Base-by-base conservation (phyloP, 2,113 vertebrate genomes). In the Talpa occidentalis region DNA sequence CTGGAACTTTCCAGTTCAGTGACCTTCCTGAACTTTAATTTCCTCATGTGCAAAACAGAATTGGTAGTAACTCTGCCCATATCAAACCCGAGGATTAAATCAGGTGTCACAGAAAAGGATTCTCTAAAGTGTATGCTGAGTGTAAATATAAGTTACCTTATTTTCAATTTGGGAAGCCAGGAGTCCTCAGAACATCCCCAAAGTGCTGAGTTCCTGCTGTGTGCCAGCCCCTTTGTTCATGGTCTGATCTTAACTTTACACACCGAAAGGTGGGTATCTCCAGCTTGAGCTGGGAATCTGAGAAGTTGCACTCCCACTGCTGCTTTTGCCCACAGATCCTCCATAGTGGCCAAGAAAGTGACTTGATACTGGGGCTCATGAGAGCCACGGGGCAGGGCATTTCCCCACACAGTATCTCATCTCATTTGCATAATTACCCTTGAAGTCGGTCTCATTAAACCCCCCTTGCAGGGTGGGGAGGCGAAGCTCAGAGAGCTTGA, bases 311-410 rank as follows among this genome's bases (percentile, higher is more conserved):
- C 7, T 21, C 11, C 21, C 32, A 72, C 69, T 4, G 62, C 54
- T 60, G 19, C 49, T 35, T 15, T 54, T 11, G 6, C 80, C 26
- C 7, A 0, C 70, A 30, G 66, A 92, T 66, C 52, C 54, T 67
- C 19, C 24, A 0, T 5, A 4, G 21, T 22, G 47, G 37, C 49
- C 37, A 26, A 85, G 67, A 19, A 37, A 26, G 10, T 28, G 21
- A 6, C 64, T 17, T 3, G 10, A 40, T 35, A 49, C 64, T 28
- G 0, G 15, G 19, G 32, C 49, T 35, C 11, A 37, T 47, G 14
- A 0, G 5, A 2, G 35, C 30, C 40, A 3, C 30, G 0, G 10
- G 3, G 47, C 60, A 10, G 62, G 28, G 42, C 56, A 4, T 11
- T 11, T n/a, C n/a, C 62, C 26, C 14, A 11, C 14, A 5, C 11